These are phyloP conservation scores for Rugalucina vietnamica DNA, from an alignment of 2,888 invertebrate genomes.

Conservation along the genomic window DNA sequence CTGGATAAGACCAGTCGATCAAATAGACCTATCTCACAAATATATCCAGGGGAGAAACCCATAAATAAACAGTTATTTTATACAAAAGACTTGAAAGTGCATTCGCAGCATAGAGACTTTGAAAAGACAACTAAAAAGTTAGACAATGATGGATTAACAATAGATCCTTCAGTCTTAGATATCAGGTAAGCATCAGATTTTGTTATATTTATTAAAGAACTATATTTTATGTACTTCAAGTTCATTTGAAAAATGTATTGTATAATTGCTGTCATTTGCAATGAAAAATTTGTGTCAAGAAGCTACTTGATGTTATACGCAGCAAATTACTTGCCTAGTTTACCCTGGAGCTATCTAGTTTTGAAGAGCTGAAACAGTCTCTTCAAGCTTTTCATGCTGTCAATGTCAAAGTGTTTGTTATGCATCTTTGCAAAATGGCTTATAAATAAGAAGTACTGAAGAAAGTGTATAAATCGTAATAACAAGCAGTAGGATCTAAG, in stretches of 20 bases:
- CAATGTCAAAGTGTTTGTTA: too few relatives aligned
- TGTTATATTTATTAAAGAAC: too few relatives aligned
- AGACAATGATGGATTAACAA: conserved; percentile 69
- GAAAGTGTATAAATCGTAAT: neutral
- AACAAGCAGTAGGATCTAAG: neutral
- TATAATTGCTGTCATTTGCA: too few relatives aligned
- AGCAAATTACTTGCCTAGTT: too few relatives aligned
- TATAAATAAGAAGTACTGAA: neutral
- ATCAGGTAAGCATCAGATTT: conserved; percentile 61
- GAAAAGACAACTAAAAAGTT: conserved; percentile 73
- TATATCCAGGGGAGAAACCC: conserved; percentile 59
- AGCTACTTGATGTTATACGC: too few relatives aligned
- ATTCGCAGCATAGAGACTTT: conserved; percentile 70
- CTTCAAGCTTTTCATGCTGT: too few relatives aligned
- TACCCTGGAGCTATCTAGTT: too few relatives aligned
- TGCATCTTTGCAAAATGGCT: neutral
- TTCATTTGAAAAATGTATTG: too few relatives aligned
- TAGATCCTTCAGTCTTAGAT: conserved; percentile 68
- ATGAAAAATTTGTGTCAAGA: too few relatives aligned
- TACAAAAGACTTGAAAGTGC: conserved; percentile 72
- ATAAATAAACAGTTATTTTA: conserved; percentile 66
- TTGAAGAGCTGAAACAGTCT: too few relatives aligned
- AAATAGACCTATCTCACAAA: conserved; percentile 60
- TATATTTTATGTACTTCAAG: too few relatives aligned
- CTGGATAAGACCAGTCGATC: neutral